Evolutionary conservation across 2,888 invertebrate genomes (phyloP), one percentile per base, ranked within the genome.

Genomic region (Panorpa germanica): DNA sequence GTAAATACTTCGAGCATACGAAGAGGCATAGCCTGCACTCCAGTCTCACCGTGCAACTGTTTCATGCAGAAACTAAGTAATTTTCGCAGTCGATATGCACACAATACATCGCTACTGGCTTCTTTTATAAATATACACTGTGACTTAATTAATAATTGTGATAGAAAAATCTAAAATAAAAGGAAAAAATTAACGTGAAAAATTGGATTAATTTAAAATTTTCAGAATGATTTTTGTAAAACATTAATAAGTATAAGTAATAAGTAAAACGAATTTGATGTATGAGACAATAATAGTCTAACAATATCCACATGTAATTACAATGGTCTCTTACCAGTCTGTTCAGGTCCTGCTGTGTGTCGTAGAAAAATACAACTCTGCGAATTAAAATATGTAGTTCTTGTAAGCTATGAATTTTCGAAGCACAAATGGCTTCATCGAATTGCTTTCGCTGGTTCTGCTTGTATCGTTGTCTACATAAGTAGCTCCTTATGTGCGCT

Each of bases 1-100:
- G 78, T 73, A 43, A 77, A 81, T 15, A 75, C 67, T 48, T 83
- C 81, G 43, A 88, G 54, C 57, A 78, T 73, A 42, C 82, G 63
- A 35, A 86, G 56, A 4, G 81, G 75, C 30, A 81, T 67, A 13
- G 78, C 74, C 37, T 75, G 57, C 10, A 31, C 18, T 13, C 6
- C 13, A 11, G 18, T 11, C 4, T 20, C 8, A 4, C 44, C 39
- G 3, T 45, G 41, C 18, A 55, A 33, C 36, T 55, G 55, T 18
- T 47, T 42, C 12, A 54, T 40, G 33, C 55, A 55, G 3, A 52
- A 40, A 15, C 48, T 48, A 23, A 55, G 38, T 3, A 55, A 33
- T 28, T 51, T 53, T 29, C 52, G 50, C 2, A 53, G 43, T 3
- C 55, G 47, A 36, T 53, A 43, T 29, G 48, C 28, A 55, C 55